These are phyloP conservation scores for Raillietiella orientalis DNA, from an alignment of 2,888 invertebrate species.

Conservation along the genomic window DNA sequence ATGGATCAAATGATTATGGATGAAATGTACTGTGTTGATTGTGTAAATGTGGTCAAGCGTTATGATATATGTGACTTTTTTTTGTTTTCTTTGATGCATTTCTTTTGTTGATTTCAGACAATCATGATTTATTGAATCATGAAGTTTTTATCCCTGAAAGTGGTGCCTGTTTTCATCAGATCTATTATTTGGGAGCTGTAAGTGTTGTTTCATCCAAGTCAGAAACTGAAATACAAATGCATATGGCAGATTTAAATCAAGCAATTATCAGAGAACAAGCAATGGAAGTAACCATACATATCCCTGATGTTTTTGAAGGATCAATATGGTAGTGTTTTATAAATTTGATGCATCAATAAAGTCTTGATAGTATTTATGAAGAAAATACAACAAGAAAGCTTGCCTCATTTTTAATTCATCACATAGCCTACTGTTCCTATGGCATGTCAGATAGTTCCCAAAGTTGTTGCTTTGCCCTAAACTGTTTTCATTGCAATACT, in stretches of 20 bases:
- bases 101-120: too few species aligned
- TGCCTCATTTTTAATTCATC: slow-evolving; percentile 59
- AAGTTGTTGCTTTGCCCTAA: slow-evolving; percentile 88
- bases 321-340: slow-evolving; percentile 20
- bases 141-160: too few species aligned
- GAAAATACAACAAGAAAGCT: slow-evolving; percentile 44
- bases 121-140: too few species aligned
- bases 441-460: slow-evolving; percentile 50
- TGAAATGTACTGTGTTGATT: too few species aligned
- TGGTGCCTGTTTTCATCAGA: slow-evolving; percentile 76
- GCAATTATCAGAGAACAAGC: slow-evolving; percentile 27
- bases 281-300: slow-evolving; percentile 62
- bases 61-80: too few species aligned
- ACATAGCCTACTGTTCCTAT: slow-evolving; percentile 76
- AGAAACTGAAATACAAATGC: slow-evolving; percentile 63
- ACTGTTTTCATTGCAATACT: slow-evolving; percentile 75
- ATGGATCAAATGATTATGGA: too few species aligned
- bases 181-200: slow-evolving; percentile 70
- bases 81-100: too few species aligned
- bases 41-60: too few species aligned
- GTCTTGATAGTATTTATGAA: slow-evolving; percentile 24
- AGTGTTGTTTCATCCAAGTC: slow-evolving; percentile 71
- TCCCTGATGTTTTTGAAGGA: slow-evolving; percentile 73
- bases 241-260: slow-evolving; percentile 62
- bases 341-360: slow-evolving; percentile 11